Base-by-base conservation (phyloP, 1,140 invertebrate species). In the Leptopilina clavipes region DNA sequence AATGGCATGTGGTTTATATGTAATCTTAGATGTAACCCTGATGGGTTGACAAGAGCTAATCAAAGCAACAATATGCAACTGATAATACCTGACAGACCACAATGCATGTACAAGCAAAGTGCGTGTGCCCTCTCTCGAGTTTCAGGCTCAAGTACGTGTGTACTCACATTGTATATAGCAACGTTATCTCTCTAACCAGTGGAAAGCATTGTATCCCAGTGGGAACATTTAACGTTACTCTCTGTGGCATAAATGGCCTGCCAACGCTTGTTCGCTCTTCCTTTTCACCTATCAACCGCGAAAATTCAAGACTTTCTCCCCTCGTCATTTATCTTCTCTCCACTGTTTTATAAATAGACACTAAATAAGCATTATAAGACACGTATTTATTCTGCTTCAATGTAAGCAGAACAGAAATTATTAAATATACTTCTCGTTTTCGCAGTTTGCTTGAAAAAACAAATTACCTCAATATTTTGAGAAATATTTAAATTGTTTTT, bases 161-260 rank as follows among this genome's bases (percentile, higher is more conserved):
- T 65, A 25, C 56, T 65, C 56, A 31, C 3, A 25, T 25, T 25
- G 11, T 25, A 25, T 7, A 9, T 59, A 14, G 22, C 22, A 25
- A 59, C 19, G 56, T 59, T 59, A 59, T 65, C 56, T 31, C 56
- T 65, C 56, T 65, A 0, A 12, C 56, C 19, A 65, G 56, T 65
- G 56, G 56, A 65, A 65, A 65, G 56, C 56, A 31, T 65, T 65
- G 56, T 65, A 65, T 65, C 11, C 56, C 25, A 22, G 3, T 65
- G 56, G 22, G 56, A 65, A 22, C 56, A 12, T 65, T 31, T 65
- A 31, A 65, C 22, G 56, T 65, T 65, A 65, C 56, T 65, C 22
- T 31, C 48, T 11, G n/a, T 31, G 56, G 56, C 56, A 59, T 65
- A 65, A 65, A 65, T 65, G 56, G 56, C 11, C 56, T 65, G 56